Evolutionary conservation across 2,113 vertebrate genomes (phyloP), one percentile per base, ranked within the genome.

Genomic region (Erythrolamprus reginae): DNA sequence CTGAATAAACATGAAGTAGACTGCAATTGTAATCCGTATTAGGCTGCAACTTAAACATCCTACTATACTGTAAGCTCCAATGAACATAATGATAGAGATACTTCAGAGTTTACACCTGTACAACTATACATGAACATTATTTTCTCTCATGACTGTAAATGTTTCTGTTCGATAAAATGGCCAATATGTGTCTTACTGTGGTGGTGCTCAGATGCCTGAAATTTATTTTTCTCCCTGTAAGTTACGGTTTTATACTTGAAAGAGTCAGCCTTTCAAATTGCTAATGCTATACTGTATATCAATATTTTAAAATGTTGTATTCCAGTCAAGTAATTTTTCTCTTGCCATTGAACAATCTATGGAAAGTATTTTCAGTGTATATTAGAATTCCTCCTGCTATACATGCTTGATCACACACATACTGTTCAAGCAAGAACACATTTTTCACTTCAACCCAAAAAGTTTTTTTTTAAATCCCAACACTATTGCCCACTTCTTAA

Each of bases 191-290:
- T 90, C 91, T 95, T 95, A 61, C 85, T 92, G 92, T 92, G 89
- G 90, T 90, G 85, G 89, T 94, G 89, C 82, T 94, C 87, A 93
- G 84, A 82, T 94, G 95, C 89, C 94, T 94, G 92, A 94, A 87
- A 95, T 94, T 96, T 95, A 96, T 91, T 94, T 96, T 86, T 92
- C 82, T 55, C 90, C 38, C 77, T 92, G 93, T 96, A 97, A 96
- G 89, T 93, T 91, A 95, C 85, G 90, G 93, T 96, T 96, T 95
- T 94, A 93, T 61, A 91, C 89, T 94, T 23, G 33, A 86, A 96
- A 92, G 93, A 97, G 88, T 97, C 96, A 96, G 94, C 94, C 96
- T 52, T 97, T 97, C 83, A 91, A 88, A 70, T 89, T 96, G 93
- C 82, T 96, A 97, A 96, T 92, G 94, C 89, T 90, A 95, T 95